A percentile compares a stretch with the other conserved stretches of the same genome.
These are phyloP conservation scores for Maniola hyperantus DNA, from an alignment of 2,888 invertebrate species.

Conservation along the genomic window DNA sequence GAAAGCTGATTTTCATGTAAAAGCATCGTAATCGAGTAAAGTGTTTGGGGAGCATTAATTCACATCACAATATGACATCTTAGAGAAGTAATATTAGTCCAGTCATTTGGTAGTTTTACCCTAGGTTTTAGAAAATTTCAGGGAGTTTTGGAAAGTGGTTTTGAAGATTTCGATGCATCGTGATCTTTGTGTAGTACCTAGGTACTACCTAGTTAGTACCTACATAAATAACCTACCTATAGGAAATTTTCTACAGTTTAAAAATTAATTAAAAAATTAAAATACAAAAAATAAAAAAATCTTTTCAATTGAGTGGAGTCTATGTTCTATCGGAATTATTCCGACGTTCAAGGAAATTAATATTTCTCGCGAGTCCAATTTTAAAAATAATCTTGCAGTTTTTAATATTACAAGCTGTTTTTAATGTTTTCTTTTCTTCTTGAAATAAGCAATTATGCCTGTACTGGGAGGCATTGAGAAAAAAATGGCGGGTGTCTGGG, in stretches of 20 bases:
- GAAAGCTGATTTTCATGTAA: constrained; percentile 13
- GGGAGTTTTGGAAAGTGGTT: no score
- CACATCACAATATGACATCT: background rate
- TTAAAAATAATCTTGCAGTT: background rate
- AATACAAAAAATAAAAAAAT: background rate
- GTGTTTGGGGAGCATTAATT: background rate
- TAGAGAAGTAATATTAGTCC: no score
- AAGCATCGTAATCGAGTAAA: constrained; percentile 4
- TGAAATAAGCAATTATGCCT: constrained; percentile 16
- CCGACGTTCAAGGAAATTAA: constrained; percentile 9
- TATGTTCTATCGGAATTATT: no score
- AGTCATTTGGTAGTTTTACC: no score
- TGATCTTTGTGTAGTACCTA: no score
- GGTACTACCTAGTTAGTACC: no score
- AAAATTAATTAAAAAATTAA: no score
- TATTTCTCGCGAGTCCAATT: constrained; percentile 8
- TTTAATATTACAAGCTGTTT: background rate
- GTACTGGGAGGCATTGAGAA: constrained; percentile 3
- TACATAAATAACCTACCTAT: no score
- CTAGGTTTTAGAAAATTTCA: no score
- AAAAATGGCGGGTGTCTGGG: background rate
- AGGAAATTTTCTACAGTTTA: no score
- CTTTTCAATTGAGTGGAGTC: background rate
- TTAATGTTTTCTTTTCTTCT: constrained; percentile 8
- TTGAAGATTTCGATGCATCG: no score